Percentiles rank a stretch among this genome's conserved stretches.
Conservation (phyloP, 2,888 invertebrate species). For the Lottia scabra region DNA sequence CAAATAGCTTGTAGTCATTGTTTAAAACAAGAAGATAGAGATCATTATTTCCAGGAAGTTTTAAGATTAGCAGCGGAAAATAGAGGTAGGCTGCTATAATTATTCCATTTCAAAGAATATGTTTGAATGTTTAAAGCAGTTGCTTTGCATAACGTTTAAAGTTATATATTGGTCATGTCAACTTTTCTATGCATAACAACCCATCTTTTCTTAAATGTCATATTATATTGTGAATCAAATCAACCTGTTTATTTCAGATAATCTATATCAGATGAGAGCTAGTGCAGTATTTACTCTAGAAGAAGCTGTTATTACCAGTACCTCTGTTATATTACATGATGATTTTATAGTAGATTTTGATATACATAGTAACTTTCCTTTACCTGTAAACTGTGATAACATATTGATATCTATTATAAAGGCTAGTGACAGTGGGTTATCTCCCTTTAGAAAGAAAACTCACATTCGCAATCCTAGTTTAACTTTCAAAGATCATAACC, state of each 20-base stretch:
- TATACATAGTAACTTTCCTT: slow-evolving; percentile 31
- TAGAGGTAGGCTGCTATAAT: neutral
- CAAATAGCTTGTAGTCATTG: slow-evolving; percentile 51
- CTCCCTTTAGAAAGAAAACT: neutral
- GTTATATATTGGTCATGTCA: too few relatives aligned
- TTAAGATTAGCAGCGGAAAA: slow-evolving; percentile 16
- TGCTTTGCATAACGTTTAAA: too few relatives aligned
- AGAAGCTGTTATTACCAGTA: slow-evolving; percentile 11
- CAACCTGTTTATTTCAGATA: neutral
- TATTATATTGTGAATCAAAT: too few relatives aligned
- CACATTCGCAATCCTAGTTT: slow-evolving; percentile 37
- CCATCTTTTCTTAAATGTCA: too few relatives aligned
- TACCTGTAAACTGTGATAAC: slow-evolving; percentile 26
- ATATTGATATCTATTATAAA: slow-evolving; percentile 21
- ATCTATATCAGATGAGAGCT: slow-evolving; percentile 31
- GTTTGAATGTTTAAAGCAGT: too few relatives aligned
- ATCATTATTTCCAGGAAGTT: slow-evolving; percentile 34
- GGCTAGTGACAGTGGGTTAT: too few relatives aligned
- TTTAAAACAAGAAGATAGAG: slow-evolving; percentile 35
- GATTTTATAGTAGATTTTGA: slow-evolving; percentile 24
- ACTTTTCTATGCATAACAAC: too few relatives aligned
- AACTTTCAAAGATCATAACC: slow-evolving; percentile 41
- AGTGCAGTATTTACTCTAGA: slow-evolving; percentile 42
- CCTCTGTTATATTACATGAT: slow-evolving; percentile 29
- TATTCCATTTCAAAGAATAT: too few relatives aligned